Conservation (phyloP, 23 tunicate genomes). For the Pegea sp. region DNA sequence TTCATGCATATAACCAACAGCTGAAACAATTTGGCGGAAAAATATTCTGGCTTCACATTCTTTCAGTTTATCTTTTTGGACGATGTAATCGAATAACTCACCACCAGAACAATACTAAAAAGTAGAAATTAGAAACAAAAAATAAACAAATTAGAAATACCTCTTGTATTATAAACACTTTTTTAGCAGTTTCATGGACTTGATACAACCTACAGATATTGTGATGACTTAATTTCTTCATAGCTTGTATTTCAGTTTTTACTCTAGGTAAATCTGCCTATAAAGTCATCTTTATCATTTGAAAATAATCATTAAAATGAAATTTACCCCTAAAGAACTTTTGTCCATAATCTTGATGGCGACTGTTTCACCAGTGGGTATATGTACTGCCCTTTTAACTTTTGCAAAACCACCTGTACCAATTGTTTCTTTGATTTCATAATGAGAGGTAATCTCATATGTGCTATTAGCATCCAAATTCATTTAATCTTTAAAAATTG, state of each 20-base stretch:
- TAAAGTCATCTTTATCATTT: constrained; percentile 1
- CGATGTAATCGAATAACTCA: constrained; percentile 95
- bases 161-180: constrained; percentile 86
- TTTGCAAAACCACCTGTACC: constrained; percentile 98
- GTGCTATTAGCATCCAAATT: too few relatives aligned
- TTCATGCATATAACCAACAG: constrained; percentile 82
- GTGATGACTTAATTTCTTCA: constrained; percentile 83
- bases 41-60: constrained; percentile 78
- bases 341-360: constrained; percentile 93
- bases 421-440: constrained; percentile 74
- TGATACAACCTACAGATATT: constrained; percentile 90
- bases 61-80: constrained; percentile 76
- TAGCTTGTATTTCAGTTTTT: constrained; percentile 92
- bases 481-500: too few relatives aligned
- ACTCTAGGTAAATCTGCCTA: constrained; percentile 90
- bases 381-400: constrained; percentile 91
- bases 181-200: constrained; percentile 65
- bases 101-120: constrained; percentile 88
- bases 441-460: too few relatives aligned
- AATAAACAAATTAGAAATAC: constrained; percentile 4
- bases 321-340: constrained; percentile 58
- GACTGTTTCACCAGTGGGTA: constrained; percentile 95
- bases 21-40: constrained; percentile 94
- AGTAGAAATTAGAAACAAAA: neutral
- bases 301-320: neutral